Percentiles rank a stretch among this genome's conserved stretches.
Conservation (phyloP, 2,888 invertebrate genomes). For the Polylopha cassiicola region DNA sequence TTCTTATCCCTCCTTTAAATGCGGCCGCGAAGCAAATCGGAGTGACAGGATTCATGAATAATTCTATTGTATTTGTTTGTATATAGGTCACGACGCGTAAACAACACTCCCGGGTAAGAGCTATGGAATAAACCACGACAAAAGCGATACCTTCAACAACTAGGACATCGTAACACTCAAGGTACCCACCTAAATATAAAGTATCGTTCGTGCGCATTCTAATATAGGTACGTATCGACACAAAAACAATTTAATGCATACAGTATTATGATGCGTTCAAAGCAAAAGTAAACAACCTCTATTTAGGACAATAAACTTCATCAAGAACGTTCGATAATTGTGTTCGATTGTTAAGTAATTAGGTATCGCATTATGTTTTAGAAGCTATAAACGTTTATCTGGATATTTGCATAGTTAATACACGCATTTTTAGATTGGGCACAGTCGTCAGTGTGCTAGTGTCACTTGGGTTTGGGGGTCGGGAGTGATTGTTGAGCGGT, state of each 20-base stretch:
- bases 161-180: conserved; percentile 35
- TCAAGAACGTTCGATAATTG: conserved; percentile 61
- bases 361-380: conserved; percentile 55
- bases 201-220: conserved; percentile 5
- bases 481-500: background rate
- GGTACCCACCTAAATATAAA: conserved; percentile 11
- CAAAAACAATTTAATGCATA: conserved; percentile 42
- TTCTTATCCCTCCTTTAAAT: conserved; percentile 17
- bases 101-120: conserved; percentile 42
- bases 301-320: conserved; percentile 69
- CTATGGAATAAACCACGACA: conserved; percentile 40
- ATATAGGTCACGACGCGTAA: conserved; percentile 63
- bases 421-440: conserved; percentile 29
- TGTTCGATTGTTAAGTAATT: conserved; percentile 58
- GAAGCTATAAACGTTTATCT: conserved; percentile 48
- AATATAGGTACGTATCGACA: conserved; percentile 26
- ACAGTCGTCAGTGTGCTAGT: conserved; percentile 5
- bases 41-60: conserved; percentile 54
- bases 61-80: conserved; percentile 55
- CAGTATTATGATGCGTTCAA: conserved; percentile 37
- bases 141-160: conserved; percentile 36
- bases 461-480: conserved; percentile 3
- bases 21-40: conserved; percentile 35
- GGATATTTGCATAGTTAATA: conserved; percentile 47
- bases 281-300: conserved; percentile 61